phyloP scores from a whole-genome alignment of 2,797 vertebrate genomes.

The Dryobates pubescens region DNA sequence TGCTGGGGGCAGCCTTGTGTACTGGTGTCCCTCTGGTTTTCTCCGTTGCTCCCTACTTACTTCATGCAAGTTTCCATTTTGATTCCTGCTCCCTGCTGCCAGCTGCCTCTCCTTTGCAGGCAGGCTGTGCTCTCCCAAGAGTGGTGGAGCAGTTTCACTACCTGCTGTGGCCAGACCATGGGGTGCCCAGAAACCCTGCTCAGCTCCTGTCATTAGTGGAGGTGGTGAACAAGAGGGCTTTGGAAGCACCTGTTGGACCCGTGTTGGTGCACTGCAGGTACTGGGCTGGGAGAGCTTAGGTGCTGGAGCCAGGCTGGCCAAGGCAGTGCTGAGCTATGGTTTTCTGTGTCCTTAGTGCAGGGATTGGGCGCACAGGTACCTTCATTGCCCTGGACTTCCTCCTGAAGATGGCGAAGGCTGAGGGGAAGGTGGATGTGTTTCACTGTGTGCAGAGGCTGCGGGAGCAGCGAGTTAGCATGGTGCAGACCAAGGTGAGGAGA shows the following conservation, averaged over 20 bases:
- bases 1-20: background rate
- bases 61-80: background rate
- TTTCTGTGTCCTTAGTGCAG: slow-evolving; percentile 42
- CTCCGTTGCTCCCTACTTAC: background rate
- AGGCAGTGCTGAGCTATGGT: background rate
- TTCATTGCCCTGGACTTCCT: slow-evolving; percentile 68
- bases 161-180: slow-evolving; percentile 64
- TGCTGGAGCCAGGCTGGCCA: background rate
- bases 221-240: slow-evolving; percentile 24
- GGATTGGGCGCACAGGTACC: slow-evolving; percentile 68
- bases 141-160: slow-evolving; percentile 68
- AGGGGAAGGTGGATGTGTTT: slow-evolving; percentile 65
- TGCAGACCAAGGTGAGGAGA: slow-evolving; percentile 68
- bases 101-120: background rate
- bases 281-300: rapidly evolving
- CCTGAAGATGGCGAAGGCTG: slow-evolving; percentile 55
- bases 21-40: background rate
- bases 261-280: slow-evolving; percentile 75
- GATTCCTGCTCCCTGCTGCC: background rate
- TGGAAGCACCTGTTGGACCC: background rate
- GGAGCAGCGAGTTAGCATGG: slow-evolving; percentile 63
- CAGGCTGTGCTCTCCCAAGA: slow-evolving; percentile 42
- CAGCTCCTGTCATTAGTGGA: slow-evolving; percentile 59
- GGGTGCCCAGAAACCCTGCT: slow-evolving; percentile 54
- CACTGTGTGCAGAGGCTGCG: slow-evolving; percentile 49